Conservation (phyloP, 2,797 vertebrate species). For the Sus cebifrons region DNA sequence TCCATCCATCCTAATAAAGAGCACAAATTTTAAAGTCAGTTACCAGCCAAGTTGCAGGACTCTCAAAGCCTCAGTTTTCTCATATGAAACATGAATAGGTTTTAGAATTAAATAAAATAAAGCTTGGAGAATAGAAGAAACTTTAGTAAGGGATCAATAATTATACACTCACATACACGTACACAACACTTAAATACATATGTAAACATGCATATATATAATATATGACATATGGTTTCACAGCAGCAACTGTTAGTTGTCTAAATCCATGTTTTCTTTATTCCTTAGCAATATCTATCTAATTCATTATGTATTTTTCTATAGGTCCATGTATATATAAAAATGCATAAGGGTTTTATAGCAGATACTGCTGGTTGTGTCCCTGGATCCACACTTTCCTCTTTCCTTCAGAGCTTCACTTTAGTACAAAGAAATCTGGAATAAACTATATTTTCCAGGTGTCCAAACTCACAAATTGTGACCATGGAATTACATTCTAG, state of each 20-base stretch:
- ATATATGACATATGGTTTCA: background rate
- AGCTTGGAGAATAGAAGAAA: constrained; percentile 18
- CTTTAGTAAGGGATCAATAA: background rate
- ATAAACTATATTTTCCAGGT: background rate
- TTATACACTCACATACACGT: background rate
- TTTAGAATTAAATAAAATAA: background rate
- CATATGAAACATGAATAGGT: background rate
- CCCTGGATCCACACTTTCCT: background rate
- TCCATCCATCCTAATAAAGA: background rate
- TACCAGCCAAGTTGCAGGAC: constrained; percentile 25
- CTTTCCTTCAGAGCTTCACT: background rate
- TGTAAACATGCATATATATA: background rate
- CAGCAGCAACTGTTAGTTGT: background rate
- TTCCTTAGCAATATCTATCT: background rate
- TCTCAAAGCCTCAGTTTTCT: constrained; percentile 17
- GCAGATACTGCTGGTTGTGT: background rate
- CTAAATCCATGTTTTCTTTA: background rate
- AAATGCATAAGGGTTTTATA: background rate
- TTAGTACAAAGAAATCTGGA: background rate
- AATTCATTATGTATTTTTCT: background rate
- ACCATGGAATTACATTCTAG: background rate
- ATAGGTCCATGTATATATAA: background rate
- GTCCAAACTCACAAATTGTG: background rate
- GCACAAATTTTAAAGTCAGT: background rate
- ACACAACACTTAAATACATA: background rate